Evolutionary conservation across 1,140 invertebrate species (phyloP).

Genomic region (Geopemphigus sp.): DNA sequence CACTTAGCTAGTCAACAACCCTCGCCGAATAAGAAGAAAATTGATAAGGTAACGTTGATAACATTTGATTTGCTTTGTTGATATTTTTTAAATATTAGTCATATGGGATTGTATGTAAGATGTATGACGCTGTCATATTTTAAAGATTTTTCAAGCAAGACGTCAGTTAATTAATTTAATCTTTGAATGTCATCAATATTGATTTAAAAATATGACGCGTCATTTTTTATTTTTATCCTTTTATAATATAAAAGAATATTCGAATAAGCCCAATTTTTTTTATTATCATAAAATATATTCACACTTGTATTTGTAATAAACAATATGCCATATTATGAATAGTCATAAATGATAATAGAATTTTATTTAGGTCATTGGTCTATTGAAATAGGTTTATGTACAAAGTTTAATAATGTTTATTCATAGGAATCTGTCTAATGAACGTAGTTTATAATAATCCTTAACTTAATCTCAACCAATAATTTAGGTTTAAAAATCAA

Average conservation of each 20-base stretch:
- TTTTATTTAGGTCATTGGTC: conserved; percentile 1
- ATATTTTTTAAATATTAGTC: background rate
- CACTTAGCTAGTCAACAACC: conserved; percentile 55
- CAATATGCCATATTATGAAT: background rate
- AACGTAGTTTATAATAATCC: background rate
- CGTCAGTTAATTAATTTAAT: too few relatives aligned
- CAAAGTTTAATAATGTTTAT: background rate
- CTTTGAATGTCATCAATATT: background rate
- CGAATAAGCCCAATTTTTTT: background rate
- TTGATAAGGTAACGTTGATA: conserved; percentile 62
- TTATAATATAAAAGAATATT: background rate
- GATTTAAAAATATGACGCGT: background rate
- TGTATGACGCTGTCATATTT: too few relatives aligned
- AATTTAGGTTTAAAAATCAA: background rate
- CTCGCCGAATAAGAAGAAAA: conserved; percentile 58
- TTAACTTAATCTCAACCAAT: background rate
- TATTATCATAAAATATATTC: background rate
- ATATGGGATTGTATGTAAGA: background rate
- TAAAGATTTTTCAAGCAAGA: too few relatives aligned
- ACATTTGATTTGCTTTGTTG: background rate
- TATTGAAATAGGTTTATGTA: background rate
- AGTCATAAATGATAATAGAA: background rate
- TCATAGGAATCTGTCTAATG: background rate
- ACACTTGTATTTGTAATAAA: background rate
- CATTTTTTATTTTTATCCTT: background rate